Conservation (phyloP, 2,888 invertebrate species). For the Drosophila quinaria region DNA sequence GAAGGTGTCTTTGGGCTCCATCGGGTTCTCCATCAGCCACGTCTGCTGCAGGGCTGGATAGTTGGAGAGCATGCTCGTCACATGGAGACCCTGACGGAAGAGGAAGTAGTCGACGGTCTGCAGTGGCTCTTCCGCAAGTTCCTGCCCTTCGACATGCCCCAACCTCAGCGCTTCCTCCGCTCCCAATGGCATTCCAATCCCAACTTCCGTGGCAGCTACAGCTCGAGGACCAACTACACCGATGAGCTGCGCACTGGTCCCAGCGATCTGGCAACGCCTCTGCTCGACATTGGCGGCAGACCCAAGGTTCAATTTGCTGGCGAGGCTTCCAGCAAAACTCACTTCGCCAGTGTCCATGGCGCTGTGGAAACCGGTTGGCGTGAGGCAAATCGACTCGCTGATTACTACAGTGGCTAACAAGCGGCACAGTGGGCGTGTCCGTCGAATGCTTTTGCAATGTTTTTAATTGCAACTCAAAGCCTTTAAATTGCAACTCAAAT, state of each 20-base stretch:
- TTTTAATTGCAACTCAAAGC: too few relatives aligned
- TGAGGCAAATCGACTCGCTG: conserved; percentile 89
- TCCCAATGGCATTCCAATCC: conserved; percentile 89
- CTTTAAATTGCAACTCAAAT: too few relatives aligned
- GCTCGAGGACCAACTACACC: conserved; percentile 87
- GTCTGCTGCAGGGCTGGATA: conserved; percentile 90
- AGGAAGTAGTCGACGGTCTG: conserved; percentile 80
- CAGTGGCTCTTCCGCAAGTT: conserved; percentile 79
- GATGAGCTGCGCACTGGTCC: conserved; percentile 87
- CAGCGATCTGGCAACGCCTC: conserved; percentile 87
- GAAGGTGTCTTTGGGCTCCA: conserved; percentile 89
- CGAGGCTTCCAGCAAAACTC: conserved; percentile 89
- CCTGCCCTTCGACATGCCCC: conserved; percentile 66
- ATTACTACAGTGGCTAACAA: conserved; percentile 70
- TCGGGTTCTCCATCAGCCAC: conserved; percentile 88
- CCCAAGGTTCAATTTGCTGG: conserved; percentile 89
- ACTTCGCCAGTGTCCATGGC: conserved; percentile 90
- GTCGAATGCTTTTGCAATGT: too few relatives aligned
- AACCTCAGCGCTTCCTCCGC: conserved; percentile 83
- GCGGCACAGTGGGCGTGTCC: conserved; percentile 2
- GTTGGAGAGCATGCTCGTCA: conserved; percentile 88
- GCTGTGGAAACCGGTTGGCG: conserved; percentile 91
- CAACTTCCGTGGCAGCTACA: conserved; percentile 89
- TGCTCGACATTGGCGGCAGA: conserved; percentile 79
- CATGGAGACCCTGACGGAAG: conserved; percentile 88